Base-by-base conservation (phyloP, 2,797 vertebrate genomes). In the Hydrocynus forskahlii region DNA sequence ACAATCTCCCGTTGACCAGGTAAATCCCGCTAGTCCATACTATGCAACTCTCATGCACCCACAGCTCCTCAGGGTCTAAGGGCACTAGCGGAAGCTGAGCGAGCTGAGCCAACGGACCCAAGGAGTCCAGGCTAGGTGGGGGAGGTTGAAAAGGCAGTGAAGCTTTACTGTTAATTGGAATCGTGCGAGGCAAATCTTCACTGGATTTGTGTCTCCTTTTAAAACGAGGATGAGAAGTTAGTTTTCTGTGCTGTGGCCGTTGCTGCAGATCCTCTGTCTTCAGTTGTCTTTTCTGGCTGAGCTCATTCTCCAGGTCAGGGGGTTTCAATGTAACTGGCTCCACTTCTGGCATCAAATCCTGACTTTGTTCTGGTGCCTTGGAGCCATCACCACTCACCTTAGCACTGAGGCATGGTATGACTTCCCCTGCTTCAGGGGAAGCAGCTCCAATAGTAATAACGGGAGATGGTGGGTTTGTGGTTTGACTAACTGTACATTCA, bases 11-110 rank as follows among this genome's bases (percentile, higher is more conserved):
- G 78, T 96, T 98, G 91, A 99, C 97, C 87, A 99, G 96, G 92
- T 97, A 99, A 90, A 99, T 95, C 73, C 97, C 98, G 89, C 97
- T 99, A 92, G 98, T 96, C 98, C 98, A 99, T 88, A 97, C 96
- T 82, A 99, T 97, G 88, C 98, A 99, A 87, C 96, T 96, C 92
- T 99, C 97, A 0, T 99, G 98, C 88, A 98, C 95, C 98, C 98
- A 99, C 92, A 99, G 96, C 95, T 99, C 98, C 90, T 98, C 96
- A 66, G 97, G 97, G 93, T 99, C 98, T 92, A 99, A 96, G 94
- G 98, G 98, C 95, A 99, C 96, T 94, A 98, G 95, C 89, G 98
- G 95, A 81, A 95, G 96, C 92, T 98, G 97, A 91, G 97, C 95
- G 82, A 98, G 95, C 60, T 94, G 93, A 75, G 93, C 93, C 90